Percentiles rank a stretch among this genome's conserved stretches.
Conservation (phyloP, 2,888 invertebrate species). For the Agriopis marginaria region DNA sequence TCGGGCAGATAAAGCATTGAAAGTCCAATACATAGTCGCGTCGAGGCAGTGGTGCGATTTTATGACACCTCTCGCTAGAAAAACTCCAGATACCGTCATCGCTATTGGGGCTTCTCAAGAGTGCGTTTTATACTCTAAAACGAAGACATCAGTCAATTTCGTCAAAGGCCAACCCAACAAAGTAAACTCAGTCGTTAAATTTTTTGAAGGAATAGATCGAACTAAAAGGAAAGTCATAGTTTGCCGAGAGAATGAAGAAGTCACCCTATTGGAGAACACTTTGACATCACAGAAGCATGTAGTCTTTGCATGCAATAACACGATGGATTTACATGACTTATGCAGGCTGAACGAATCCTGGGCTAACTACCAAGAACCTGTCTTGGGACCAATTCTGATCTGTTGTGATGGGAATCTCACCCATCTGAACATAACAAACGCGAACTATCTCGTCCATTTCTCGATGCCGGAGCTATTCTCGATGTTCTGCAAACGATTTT, state of each 20-base stretch:
- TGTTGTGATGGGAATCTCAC: slow-evolving; percentile 89
- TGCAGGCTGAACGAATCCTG: slow-evolving; percentile 71
- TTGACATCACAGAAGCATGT: slow-evolving; percentile 56
- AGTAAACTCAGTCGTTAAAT: slow-evolving; percentile 72
- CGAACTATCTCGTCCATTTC: slow-evolving; percentile 90
- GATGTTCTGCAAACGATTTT: slow-evolving; percentile 89
- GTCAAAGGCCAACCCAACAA: slow-evolving; percentile 74
- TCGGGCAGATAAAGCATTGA: slow-evolving; percentile 71
- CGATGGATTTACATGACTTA: slow-evolving; percentile 73
- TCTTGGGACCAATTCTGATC: slow-evolving; percentile 84
- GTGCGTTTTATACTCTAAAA: slow-evolving; percentile 90
- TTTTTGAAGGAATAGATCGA: slow-evolving; percentile 76
- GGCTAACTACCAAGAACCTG: slow-evolving; percentile 71
- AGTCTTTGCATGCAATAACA: slow-evolving; percentile 66
- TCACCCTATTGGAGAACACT: slow-evolving; percentile 68
- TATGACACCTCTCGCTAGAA: slow-evolving; percentile 84
- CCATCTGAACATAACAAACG: slow-evolving; percentile 88
- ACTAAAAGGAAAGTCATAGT: slow-evolving; percentile 87
- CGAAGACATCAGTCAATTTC: slow-evolving; percentile 68
- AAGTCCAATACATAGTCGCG: slow-evolving; percentile 87
- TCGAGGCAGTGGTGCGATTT: slow-evolving; percentile 88
- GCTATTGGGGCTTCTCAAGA: slow-evolving; percentile 91
- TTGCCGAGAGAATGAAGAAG: slow-evolving; percentile 86
- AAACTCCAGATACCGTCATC: slow-evolving; percentile 87
- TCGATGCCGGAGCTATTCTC: slow-evolving; percentile 89